Base-by-base conservation (phyloP, 1,140 invertebrate genomes). In the Asobara japonica region DNA sequence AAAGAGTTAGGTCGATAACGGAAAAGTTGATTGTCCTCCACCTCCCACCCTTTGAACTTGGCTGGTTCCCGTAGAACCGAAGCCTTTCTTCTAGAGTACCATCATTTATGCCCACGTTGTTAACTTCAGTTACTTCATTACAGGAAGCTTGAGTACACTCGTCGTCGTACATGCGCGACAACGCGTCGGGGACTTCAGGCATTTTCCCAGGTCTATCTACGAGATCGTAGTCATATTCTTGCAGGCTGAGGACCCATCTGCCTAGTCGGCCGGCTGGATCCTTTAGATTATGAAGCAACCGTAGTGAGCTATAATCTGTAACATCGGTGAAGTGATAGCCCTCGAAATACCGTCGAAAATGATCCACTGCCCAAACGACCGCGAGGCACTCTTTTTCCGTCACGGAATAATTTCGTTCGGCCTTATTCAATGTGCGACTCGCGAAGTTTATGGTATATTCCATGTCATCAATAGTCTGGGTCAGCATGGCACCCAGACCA, bases 371-470 rank as follows among this genome's bases (percentile, higher is more conserved):
- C 10, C 65, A n/a, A n/a, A n/a, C n/a, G n/a, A n/a, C n/a, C n/a
- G n/a, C n/a, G n/a, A n/a, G n/a, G n/a, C n/a, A n/a, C n/a, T n/a
- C n/a, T n/a, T n/a, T n/a, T n/a, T n/a, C n/a, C n/a, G n/a, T n/a
- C n/a, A n/a, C n/a, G n/a, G n/a, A n/a, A n/a, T n/a, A n/a, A n/a
- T n/a, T n/a, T n/a, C n/a, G 71, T 79, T 90, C 88, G 0, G 76
- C 69, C 7, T 73, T 69, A 27, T 65, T 80, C 11, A 90, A 16
- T 80, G 71, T 60, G 84, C 31, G 31, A 10, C 31, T 85, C 7
- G 81, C 74, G 73, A 81, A 88, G 1, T 79, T 78, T 0, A 85
- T 78, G 1, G 78, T 74, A 20, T 68, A 61, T n/a, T 83, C 75
- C 3, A 61, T 20, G 0, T 70, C 75, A 0, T 81, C 77, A 5